These are phyloP conservation scores for Pachyuromys duprasi DNA, from an alignment of 2,797 vertebrate species.

Conservation along the genomic window DNA sequence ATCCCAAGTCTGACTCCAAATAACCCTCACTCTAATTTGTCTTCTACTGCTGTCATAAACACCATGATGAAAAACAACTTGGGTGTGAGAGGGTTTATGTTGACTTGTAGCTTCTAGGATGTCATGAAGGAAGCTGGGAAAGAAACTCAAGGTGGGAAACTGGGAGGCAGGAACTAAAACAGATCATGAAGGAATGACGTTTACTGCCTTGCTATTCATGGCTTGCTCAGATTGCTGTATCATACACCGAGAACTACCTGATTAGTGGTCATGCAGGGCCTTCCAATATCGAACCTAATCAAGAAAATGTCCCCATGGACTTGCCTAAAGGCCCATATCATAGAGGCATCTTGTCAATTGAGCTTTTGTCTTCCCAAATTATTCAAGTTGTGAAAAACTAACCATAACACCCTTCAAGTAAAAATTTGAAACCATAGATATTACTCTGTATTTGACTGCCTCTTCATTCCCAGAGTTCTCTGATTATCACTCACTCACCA, in stretches of 20 bases:
- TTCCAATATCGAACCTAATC: background rate
- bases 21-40: background rate
- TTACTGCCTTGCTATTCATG: background rate
- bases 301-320: background rate
- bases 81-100: background rate
- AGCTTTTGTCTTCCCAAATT: background rate
- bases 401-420: background rate
- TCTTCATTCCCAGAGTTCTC: background rate
- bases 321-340: background rate
- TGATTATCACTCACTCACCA: background rate
- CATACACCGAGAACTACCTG: background rate
- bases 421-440: background rate
- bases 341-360: background rate
- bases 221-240: background rate
- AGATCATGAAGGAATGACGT: background rate
- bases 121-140: background rate
- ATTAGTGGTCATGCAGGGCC: no score
- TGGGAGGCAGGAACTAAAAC: no score
- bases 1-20: constrained; percentile 14
- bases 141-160: background rate
- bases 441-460: background rate
- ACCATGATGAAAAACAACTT: background rate
- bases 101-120: background rate
- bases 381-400: background rate
- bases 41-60: background rate